Percentiles rank a stretch among this genome's conserved stretches.
phyloP scores from a whole-genome alignment of 2,797 vertebrate genomes.

The Hemibagrus guttatus region DNA sequence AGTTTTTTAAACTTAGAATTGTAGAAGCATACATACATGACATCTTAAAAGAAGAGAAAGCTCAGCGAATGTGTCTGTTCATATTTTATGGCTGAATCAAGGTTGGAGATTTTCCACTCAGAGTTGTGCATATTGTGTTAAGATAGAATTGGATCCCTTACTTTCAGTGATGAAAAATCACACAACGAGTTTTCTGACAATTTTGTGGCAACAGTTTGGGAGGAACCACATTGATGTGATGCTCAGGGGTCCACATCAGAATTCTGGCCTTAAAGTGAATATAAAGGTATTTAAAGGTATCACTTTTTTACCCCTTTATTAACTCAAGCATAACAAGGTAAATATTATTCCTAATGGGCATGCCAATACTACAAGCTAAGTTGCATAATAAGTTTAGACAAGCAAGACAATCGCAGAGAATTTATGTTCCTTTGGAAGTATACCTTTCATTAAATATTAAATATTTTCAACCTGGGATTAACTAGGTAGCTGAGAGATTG shows the following conservation, averaged over 20 bases:
- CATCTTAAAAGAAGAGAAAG: neutral
- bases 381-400: neutral
- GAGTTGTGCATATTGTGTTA: neutral
- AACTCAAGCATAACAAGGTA: neutral
- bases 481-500: conserved; percentile 37
- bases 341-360: neutral
- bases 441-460: neutral
- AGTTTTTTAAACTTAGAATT: neutral
- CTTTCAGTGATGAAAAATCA: neutral
- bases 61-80: neutral
- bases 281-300: neutral
- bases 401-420: neutral
- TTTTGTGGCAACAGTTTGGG: no score
- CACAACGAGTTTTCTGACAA: neutral
- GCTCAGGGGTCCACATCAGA: no score
- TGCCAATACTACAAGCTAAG: neutral
- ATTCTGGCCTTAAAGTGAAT: neutral
- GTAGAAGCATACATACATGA: neutral
- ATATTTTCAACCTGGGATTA: conserved; percentile 51
- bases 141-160: neutral
- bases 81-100: neutral
- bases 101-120: conserved; percentile 1
- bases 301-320: neutral
- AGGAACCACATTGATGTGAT: no score
- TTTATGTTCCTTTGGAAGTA: neutral